Evolutionary conservation across 2,888 invertebrate genomes (phyloP).

Genomic region (Drosophila birchii): DNA sequence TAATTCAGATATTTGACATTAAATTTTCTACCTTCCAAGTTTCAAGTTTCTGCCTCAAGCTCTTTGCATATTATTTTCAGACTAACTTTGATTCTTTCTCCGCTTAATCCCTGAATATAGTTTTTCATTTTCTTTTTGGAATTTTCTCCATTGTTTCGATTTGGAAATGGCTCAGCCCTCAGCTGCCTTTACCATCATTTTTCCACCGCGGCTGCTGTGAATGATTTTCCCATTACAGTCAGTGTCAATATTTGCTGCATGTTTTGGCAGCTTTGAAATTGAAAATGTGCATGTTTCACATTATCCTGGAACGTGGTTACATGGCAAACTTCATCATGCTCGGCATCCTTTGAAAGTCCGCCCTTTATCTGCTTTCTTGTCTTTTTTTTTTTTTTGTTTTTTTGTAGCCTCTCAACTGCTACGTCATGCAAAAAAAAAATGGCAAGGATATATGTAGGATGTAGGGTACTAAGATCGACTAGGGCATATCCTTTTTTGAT

Average conservation of each 20-base stretch:
- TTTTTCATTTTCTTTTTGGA: not conserved
- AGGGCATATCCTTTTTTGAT: not conserved
- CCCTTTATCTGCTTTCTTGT: not conserved
- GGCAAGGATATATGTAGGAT: not conserved
- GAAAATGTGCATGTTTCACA: constrained; percentile 71
- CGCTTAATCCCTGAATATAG: constrained; percentile 1
- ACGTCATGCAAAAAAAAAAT: constrained; percentile 28
- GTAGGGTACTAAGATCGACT: not conserved
- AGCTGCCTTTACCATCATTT: not conserved
- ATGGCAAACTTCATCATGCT: constrained; percentile 30
- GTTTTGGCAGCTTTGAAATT: constrained; percentile 77
- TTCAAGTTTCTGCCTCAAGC: not conserved
- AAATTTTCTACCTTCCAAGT: too few relatives aligned
- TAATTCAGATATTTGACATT: too few relatives aligned
- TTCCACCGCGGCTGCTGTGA: constrained; percentile 16
- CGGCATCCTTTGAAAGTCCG: constrained; percentile 4
- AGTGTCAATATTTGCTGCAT: constrained; percentile 77
- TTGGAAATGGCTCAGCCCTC: constrained; percentile 2
- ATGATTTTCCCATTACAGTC: constrained; percentile 74
- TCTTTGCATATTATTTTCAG: not conserved
- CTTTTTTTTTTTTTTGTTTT: too few relatives aligned
- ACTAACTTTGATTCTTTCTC: not conserved
- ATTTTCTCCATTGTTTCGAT: not conserved
- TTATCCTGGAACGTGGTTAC: constrained; percentile 38
- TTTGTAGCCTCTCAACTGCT: constrained; percentile 2